Evolutionary conservation across 2,113 vertebrate species (phyloP).

Genomic region (Chlamydotis undulata): DNA sequence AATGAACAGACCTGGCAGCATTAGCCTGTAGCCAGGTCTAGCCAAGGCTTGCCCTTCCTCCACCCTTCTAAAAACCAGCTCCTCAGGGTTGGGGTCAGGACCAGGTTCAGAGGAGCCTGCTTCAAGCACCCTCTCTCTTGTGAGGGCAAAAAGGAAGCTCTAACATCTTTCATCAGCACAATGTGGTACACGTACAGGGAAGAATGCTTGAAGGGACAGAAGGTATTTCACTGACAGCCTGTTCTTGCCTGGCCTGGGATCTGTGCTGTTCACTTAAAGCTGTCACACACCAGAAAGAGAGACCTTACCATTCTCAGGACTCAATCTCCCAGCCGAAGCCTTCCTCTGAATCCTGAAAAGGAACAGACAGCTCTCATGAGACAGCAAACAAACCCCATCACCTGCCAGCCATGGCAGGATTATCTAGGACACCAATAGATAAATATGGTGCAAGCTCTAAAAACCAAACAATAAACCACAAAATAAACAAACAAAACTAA

Average conservation of each 20-base stretch:
- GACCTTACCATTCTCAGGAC: slow-evolving; percentile 73
- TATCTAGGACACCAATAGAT: not conserved
- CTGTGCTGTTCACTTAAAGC: not conserved
- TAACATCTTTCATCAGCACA: not conserved
- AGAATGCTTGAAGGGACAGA: not conserved
- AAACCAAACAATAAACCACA: not conserved
- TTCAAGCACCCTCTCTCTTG: not conserved
- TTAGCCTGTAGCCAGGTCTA: not conserved
- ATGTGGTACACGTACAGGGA: not conserved
- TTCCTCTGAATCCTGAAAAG: slow-evolving; percentile 75
- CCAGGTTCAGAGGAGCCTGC: not conserved
- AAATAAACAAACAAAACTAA: not conserved
- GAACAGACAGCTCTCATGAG: slow-evolving; percentile 15
- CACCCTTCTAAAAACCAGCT: not conserved
- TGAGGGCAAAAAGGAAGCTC: not conserved
- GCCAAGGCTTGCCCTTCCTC: not conserved
- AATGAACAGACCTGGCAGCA: not conserved
- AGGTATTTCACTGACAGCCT: not conserved
- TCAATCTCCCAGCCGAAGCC: slow-evolving; percentile 43
- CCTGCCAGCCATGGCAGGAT: not conserved
- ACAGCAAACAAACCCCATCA: not conserved
- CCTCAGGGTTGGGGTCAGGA: not conserved
- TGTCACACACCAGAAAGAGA: not conserved
- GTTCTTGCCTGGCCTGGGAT: not conserved
- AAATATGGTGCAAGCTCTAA: not conserved